Conservation (phyloP, 37 sponge, comb jelly and placozoan species). For the Aplysina aerophoba region DNA sequence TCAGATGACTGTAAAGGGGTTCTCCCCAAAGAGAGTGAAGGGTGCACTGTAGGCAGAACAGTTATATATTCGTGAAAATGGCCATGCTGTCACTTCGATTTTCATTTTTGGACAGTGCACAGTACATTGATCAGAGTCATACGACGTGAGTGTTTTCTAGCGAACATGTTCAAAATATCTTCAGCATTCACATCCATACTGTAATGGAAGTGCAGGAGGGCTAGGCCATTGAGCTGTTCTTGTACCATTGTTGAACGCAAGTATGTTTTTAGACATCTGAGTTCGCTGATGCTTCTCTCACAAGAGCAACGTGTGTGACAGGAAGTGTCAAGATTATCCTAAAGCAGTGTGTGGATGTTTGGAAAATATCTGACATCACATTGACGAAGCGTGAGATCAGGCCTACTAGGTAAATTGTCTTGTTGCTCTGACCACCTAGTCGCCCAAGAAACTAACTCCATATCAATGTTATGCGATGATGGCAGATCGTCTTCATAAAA, state of each 20-base stretch:
- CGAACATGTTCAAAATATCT: neutral
- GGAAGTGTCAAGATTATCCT: too few relatives aligned
- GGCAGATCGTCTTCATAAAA: constrained; percentile 27
- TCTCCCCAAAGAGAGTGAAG: too few relatives aligned
- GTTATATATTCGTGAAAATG: too few relatives aligned
- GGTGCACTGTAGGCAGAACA: too few relatives aligned
- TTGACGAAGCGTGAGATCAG: neutral
- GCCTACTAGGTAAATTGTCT: neutral
- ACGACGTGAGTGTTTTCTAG: constrained; percentile 17
- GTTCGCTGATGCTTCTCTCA: constrained; percentile 37
- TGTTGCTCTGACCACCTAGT: neutral
- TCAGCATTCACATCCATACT: neutral
- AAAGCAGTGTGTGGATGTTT: constrained; percentile 20
- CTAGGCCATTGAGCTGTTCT: constrained; percentile 24
- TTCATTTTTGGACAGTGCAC: too few relatives aligned
- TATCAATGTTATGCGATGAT: constrained; percentile 15
- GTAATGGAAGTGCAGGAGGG: constrained; percentile 34
- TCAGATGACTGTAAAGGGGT: too few relatives aligned
- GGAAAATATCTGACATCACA: constrained; percentile 5
- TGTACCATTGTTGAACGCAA: constrained; percentile 33
- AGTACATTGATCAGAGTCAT: constrained; percentile 22
- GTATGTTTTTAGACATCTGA: constrained; percentile 38
- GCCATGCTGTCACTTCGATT: too few relatives aligned
- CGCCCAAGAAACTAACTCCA: constrained; percentile 20
- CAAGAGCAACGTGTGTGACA: constrained; percentile 32